Conservation (phyloP, 2,113 vertebrate species). For the Thymallus thymallus region DNA sequence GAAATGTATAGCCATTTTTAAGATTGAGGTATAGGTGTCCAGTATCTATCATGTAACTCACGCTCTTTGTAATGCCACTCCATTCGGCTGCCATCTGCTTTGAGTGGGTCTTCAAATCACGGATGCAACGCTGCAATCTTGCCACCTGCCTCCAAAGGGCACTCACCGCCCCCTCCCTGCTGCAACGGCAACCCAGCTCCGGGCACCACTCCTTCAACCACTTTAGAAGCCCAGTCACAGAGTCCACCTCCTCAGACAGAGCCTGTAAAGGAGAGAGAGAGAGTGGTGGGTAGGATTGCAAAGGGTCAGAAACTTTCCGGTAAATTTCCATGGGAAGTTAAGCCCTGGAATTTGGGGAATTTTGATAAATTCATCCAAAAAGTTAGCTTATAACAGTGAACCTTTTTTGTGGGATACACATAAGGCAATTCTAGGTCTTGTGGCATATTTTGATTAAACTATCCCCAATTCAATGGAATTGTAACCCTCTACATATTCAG, state of each 20-base stretch:
- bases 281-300: too few relatives aligned
- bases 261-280: slow-evolving; percentile 40
- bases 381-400: too few relatives aligned
- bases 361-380: too few relatives aligned
- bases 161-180: slow-evolving; percentile 41
- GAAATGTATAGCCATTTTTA: not conserved
- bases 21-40: not conserved
- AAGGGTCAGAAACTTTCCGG: too few relatives aligned
- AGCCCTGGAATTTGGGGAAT: too few relatives aligned
- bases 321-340: too few relatives aligned
- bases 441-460: too few relatives aligned
- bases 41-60: slow-evolving; percentile 58
- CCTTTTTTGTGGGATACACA: too few relatives aligned
- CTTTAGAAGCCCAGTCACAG: slow-evolving; percentile 41
- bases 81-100: slow-evolving; percentile 79
- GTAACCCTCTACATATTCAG: too few relatives aligned
- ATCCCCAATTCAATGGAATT: too few relatives aligned
- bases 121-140: slow-evolving; percentile 60
- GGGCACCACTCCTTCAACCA: slow-evolving; percentile 67
- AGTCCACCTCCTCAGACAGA: slow-evolving; percentile 59
- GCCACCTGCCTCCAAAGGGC: slow-evolving; percentile 74
- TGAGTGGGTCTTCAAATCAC: slow-evolving; percentile 70
- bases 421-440: too few relatives aligned
- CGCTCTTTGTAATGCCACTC: slow-evolving; percentile 79
- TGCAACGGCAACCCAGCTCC: slow-evolving; percentile 60